Evolutionary conservation across 2,113 vertebrate genomes (phyloP), one percentile per base, ranked within the genome.

Genomic region (Siphamia tubifer): DNA sequence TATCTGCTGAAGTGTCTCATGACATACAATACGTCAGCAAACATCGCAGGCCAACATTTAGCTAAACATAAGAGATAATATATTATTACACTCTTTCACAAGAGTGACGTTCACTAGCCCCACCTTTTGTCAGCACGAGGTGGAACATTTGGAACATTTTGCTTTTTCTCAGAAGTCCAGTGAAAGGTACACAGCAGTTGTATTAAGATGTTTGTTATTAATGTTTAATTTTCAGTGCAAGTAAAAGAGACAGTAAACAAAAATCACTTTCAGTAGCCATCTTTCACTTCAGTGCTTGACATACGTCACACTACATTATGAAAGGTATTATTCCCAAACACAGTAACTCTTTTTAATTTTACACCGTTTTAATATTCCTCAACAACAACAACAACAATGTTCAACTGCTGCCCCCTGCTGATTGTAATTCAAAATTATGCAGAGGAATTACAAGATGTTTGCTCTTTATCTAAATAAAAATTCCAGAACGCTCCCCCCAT

Each of bases 61-160:
- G 17, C 32, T 74, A 61, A 78, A 84, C 77, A 84, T 34, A 57
- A 68, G 39, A 28, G 45, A 52, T n/a, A 45, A 25, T 58, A 77
- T 90, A 89, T 91, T 87, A 79, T 88, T 91, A 82, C 73, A 75
- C 67, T 76, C 61, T 87, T 75, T 66, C 86, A 74, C 73, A 81
- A 85, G 42, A 1, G 13, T 30, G 28, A 27, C n/a, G 13, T 20
- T 13, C 68, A 66, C 45, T 66, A 58, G 53, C 15, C 35, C 24
- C 9, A 31, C 54, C 19, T 39, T 34, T 19, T 28, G 19, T 15
- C 23, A 68, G 13, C 2, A 23, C 1, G 5, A 19, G 8, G 19
- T 25, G 4, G 23, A 43, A 28, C 4, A 27, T 12, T 15, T 32
- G 10, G 28, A 30, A 30, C 8, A 44, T 3, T 0, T 1, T 15